Percentiles rank a stretch among this genome's conserved stretches.
These are phyloP conservation scores for Monochamus alternatus DNA, from an alignment of 2,888 invertebrate species.

Conservation along the genomic window DNA sequence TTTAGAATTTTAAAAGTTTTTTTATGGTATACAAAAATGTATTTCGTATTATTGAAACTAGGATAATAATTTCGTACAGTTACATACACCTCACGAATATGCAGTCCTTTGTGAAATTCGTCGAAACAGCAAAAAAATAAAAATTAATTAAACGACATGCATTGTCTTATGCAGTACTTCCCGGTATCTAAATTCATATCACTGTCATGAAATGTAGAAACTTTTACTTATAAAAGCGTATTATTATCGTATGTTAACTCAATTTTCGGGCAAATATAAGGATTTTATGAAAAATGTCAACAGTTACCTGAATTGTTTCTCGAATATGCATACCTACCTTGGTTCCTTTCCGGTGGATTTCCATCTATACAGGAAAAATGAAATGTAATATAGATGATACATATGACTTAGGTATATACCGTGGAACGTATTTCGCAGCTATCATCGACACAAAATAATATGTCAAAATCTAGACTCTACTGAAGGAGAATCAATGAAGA, in stretches of 20 bases:
- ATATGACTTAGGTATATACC: neutral
- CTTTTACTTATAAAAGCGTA: constrained; percentile 40
- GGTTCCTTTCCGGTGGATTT: constrained; percentile 25
- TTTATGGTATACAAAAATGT: no score
- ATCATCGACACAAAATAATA: no score
- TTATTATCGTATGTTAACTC: constrained; percentile 31
- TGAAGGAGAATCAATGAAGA: no score
- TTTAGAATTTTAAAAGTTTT: no score
- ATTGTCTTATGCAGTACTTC: neutral
- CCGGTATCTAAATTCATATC: constrained; percentile 29
- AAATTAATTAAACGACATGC: constrained; percentile 1
- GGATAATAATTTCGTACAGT: neutral
- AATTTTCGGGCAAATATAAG: constrained; percentile 36
- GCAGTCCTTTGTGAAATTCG: neutral
- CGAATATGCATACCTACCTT: constrained; percentile 28
- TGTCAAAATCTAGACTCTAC: no score
- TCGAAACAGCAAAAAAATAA: constrained; percentile 8
- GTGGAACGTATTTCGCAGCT: no score
- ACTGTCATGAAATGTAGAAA: constrained; percentile 22
- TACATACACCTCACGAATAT: neutral
- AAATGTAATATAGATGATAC: neutral
- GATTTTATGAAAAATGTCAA: constrained; percentile 41
- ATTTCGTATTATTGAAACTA: no score
- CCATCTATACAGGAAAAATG: neutral
- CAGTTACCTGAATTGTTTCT: constrained; percentile 13